phyloP scores from a whole-genome alignment of 2,888 invertebrate species.

The Rhingia rostrata region DNA sequence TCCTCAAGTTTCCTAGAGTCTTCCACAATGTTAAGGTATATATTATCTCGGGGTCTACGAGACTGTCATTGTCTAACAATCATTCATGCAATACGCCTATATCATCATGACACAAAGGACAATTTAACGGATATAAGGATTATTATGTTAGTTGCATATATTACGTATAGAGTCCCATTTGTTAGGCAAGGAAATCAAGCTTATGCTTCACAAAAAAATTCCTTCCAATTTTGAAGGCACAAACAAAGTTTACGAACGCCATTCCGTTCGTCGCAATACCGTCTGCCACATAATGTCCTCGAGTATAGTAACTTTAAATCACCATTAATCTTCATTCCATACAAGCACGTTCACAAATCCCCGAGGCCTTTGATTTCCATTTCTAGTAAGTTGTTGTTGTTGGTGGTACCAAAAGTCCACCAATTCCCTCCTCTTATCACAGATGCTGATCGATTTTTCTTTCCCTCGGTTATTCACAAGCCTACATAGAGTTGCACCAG shows the following conservation, averaged over 20 bases:
- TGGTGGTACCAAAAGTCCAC: neutral
- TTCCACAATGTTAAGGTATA: too few relatives aligned
- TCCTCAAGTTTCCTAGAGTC: too few relatives aligned
- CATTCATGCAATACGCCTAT: too few relatives aligned
- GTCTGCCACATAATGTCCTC: neutral
- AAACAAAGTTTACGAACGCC: neutral
- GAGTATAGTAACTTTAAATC: conserved; percentile 2
- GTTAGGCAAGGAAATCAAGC: too few relatives aligned
- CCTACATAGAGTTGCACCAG: neutral
- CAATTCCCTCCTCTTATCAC: conserved; percentile 1
- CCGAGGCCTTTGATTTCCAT: neutral
- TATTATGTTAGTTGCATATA: too few relatives aligned
- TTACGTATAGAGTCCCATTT: neutral
- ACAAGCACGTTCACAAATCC: conserved; percentile 15
- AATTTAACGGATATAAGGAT: too few relatives aligned
- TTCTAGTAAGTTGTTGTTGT: neutral
- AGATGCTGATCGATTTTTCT: conserved; percentile 35
- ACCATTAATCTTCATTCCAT: conserved; percentile 18
- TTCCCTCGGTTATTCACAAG: neutral
- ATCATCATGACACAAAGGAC: too few relatives aligned
- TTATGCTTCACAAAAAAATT: neutral
- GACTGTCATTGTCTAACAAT: too few relatives aligned
- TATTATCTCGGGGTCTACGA: too few relatives aligned
- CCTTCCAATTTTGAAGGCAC: neutral
- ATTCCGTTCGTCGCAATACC: conserved; percentile 1